A percentile compares a stretch with the other conserved stretches of the same genome.
phyloP scores from a whole-genome alignment of 2,797 vertebrate species.

The Pangasius sanitwongsei region DNA sequence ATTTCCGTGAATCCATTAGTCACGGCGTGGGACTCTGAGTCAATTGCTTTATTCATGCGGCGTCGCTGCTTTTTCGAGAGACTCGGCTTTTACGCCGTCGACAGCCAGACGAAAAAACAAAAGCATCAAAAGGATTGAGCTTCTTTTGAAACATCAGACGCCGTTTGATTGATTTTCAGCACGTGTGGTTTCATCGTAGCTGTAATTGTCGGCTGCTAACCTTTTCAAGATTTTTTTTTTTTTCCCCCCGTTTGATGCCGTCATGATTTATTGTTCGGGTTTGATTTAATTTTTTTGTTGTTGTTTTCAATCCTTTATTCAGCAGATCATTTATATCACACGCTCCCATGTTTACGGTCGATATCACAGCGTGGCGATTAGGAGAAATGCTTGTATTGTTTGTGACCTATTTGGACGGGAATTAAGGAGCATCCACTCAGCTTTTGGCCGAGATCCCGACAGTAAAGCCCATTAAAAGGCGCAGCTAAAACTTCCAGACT shows the following conservation, averaged over 20 bases:
- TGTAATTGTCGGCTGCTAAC: constrained; percentile 30
- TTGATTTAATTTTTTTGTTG: not conserved
- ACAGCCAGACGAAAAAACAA: constrained; percentile 50
- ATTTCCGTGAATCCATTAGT: constrained; percentile 56
- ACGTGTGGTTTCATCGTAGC: constrained; percentile 29
- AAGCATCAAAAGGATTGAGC: constrained; percentile 46
- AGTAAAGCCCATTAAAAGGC: constrained; percentile 52
- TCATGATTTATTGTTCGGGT: not conserved
- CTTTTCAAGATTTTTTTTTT: constrained; percentile 20
- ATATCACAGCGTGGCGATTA: not conserved
- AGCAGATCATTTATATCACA: not conserved
- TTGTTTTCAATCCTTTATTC: not conserved
- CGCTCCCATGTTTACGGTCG: not conserved
- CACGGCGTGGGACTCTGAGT: constrained; percentile 50
- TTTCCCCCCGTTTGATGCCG: constrained; percentile 3
- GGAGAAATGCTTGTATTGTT: constrained; percentile 9
- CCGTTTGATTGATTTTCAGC: constrained; percentile 47
- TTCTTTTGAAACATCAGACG: constrained; percentile 40
- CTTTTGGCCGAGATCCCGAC: constrained; percentile 50
- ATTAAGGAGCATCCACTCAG: constrained; percentile 34
- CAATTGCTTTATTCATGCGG: constrained; percentile 56
- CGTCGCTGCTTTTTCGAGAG: constrained; percentile 49
- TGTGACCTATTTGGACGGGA: constrained; percentile 42
- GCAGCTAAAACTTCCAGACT: constrained; percentile 55
- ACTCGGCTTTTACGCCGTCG: constrained; percentile 45